Base-by-base conservation (phyloP, 1,140 invertebrate species). In the Oryzaephilus surinamensis region DNA sequence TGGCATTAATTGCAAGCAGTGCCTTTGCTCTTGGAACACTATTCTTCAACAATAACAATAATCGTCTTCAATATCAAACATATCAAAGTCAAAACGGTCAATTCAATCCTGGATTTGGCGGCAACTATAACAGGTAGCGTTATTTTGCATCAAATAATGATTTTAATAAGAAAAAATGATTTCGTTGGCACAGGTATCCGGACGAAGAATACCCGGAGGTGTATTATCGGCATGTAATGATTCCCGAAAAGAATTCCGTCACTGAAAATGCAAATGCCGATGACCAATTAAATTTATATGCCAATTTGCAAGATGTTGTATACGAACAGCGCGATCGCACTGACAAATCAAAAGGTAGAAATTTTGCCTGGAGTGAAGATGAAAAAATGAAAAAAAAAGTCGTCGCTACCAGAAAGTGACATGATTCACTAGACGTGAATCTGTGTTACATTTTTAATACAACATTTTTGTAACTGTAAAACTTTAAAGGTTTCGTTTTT, bases 1-100 rank as follows among this genome's bases (percentile, higher is more conserved):
- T 84, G 35, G 80, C 79, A 0, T 51, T 84, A 1, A 58, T 84
- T 35, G 64, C 81, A 4, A 74, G 76, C 23, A 76, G 75, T 14
- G 60, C 83, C 16, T 67, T 83, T 41, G 76, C 76, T 15, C 57
- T 72, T 3, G 67, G 71, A 45, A 61, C 43, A 54, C 56, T 50
- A 55, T 53, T 45, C 45, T 59, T n/a, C 1, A 16, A 6, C 46
- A 47, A 15, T 43, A n/a, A n/a, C n/a, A n/a, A n/a, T n/a, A n/a
- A n/a, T n/a, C n/a, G n/a, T n/a, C n/a, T n/a, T n/a, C n/a, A n/a
- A n/a, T n/a, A n/a, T n/a, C n/a, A n/a, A n/a, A n/a, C n/a, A n/a
- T n/a, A n/a, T n/a, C n/a, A n/a, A n/a, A n/a, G n/a, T n/a, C n/a
- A n/a, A n/a, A n/a, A n/a, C n/a, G n/a, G n/a, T n/a, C 23, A 24